These are phyloP conservation scores for Typhlomys cinereus DNA, from an alignment of 2,113 vertebrate genomes.

Conservation along the genomic window DNA sequence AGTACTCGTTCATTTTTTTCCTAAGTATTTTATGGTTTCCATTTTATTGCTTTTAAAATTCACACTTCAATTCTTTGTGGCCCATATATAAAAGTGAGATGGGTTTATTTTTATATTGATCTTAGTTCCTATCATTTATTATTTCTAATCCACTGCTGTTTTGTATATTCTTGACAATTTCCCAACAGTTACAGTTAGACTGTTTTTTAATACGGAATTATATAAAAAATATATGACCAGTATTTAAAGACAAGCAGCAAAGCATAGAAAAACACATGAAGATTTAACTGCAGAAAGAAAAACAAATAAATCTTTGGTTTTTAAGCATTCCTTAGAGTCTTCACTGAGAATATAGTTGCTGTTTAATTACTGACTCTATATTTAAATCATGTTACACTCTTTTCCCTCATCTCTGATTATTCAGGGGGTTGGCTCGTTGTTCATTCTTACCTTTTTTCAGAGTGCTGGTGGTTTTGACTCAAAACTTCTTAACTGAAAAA, in stretches of 20 bases:
- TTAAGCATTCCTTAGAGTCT: constrained; percentile 26
- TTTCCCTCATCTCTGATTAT: not conserved
- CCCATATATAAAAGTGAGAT: not conserved
- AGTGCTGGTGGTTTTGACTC: not conserved
- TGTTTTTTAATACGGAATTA: constrained; percentile 23
- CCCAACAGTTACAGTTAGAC: not conserved
- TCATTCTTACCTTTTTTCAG: not conserved
- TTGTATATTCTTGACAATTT: constrained; percentile 49
- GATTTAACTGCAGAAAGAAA: not conserved
- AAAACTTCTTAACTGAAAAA: not conserved
- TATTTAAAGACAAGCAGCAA: constrained; percentile 31
- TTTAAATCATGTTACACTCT: not conserved
- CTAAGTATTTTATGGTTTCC: not conserved
- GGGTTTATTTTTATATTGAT: not conserved
- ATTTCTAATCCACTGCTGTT: not conserved
- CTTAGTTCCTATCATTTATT: not conserved
- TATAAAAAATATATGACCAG: constrained; percentile 1
- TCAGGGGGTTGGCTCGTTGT: not conserved
- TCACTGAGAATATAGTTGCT: not conserved
- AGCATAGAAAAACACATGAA: not conserved
- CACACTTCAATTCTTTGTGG: not conserved
- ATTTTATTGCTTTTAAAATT: not conserved
- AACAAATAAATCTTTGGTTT: not conserved
- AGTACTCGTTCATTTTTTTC: not conserved
- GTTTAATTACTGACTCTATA: not conserved